These are phyloP conservation scores for Axea sp. DNA, from an alignment of 2,888 invertebrate genomes.

Conservation along the genomic window DNA sequence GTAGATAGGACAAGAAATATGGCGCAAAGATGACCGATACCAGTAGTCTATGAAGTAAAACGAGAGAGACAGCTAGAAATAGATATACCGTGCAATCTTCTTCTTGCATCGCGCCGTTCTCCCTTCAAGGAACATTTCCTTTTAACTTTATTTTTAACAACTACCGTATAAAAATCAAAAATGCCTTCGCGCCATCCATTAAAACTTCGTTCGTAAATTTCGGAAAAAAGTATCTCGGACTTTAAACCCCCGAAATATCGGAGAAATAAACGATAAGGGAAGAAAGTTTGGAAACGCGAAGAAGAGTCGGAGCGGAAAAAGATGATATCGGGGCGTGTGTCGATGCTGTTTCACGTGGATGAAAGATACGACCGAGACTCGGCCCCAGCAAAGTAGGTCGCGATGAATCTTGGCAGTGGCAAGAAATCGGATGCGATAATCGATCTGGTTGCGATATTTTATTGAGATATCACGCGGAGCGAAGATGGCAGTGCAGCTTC, in stretches of 20 bases:
- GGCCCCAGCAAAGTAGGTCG: constrained; percentile 54
- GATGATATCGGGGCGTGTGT: constrained; percentile 33
- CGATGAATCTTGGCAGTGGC: constrained; percentile 62
- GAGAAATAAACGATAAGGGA: constrained; percentile 20
- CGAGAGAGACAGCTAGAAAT: constrained; percentile 30
- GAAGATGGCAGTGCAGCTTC: constrained; percentile 54
- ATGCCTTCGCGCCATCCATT: constrained; percentile 33
- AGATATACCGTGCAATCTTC: constrained; percentile 57
- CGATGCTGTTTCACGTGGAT: constrained; percentile 31
- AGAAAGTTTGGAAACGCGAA: constrained; percentile 19
- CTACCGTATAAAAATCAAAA: constrained; percentile 38
- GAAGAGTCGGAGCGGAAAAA: constrained; percentile 16
- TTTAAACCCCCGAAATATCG: constrained; percentile 32
- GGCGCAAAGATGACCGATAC: constrained; percentile 74
- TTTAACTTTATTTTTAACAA: constrained; percentile 39
- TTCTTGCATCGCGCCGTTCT: constrained; percentile 43
- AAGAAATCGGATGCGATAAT: constrained; percentile 72
- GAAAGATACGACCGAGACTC: constrained; percentile 48
- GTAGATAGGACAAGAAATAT: constrained; percentile 75
- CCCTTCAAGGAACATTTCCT: constrained; percentile 26
- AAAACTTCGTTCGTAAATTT: constrained; percentile 47
- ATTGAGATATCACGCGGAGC: constrained; percentile 68
- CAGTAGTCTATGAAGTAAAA: constrained; percentile 67
- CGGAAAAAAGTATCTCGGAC: constrained; percentile 14
- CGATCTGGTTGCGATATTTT: constrained; percentile 70